A percentile compares a stretch with the other conserved stretches of the same genome.
phyloP scores from a whole-genome alignment of 2,888 invertebrate species.

The Limnephilus lunatus region DNA sequence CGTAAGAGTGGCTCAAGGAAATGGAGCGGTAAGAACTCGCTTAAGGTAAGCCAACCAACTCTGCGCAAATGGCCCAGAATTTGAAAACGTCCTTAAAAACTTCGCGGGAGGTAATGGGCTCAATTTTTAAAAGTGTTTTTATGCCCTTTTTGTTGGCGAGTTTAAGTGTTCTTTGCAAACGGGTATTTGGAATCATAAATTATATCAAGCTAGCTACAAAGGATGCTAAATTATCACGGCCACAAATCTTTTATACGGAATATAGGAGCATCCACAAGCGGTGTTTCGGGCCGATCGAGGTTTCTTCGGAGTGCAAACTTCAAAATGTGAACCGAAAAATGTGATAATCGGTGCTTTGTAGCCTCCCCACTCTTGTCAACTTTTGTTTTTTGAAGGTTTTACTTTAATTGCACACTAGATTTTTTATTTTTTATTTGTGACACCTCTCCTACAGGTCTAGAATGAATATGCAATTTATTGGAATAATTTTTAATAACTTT shows the following conservation, averaged over 20 bases:
- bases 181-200: neutral
- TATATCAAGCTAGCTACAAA: neutral
- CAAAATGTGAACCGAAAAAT: too few species aligned
- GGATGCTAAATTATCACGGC: neutral
- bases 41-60: neutral
- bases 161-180: slow-evolving; percentile 2
- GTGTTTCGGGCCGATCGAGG: too few species aligned
- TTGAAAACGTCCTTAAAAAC: slow-evolving; percentile 9
- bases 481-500: too few species aligned
- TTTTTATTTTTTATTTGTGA: too few species aligned
- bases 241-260: neutral
- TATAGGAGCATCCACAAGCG: too few species aligned
- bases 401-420: too few species aligned
- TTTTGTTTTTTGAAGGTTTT: too few species aligned
- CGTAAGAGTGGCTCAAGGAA: slow-evolving; percentile 19
- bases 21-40: slow-evolving; percentile 19
- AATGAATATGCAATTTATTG: too few species aligned
- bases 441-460: too few species aligned
- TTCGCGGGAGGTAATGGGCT: neutral
- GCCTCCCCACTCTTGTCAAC: fast-evolving
- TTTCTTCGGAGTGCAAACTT: too few species aligned
- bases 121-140: neutral
- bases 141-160: neutral
- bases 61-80: slow-evolving; percentile 15
- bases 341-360: too few species aligned